Evolutionary conservation across 2,888 invertebrate genomes (phyloP), one percentile per base, ranked within the genome.

Genomic region (Aphidius colemani): DNA sequence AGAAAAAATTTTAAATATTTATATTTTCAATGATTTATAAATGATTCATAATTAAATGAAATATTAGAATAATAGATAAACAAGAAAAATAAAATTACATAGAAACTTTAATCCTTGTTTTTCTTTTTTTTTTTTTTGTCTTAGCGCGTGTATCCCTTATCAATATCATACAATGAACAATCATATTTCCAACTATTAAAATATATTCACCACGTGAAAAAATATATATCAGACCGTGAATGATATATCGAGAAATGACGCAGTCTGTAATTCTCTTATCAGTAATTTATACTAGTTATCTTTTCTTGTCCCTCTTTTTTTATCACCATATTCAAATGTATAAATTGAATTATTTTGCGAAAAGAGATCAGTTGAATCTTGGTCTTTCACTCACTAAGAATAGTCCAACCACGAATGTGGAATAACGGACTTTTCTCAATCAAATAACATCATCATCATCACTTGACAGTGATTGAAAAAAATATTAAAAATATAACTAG

Each of bases 341-440:
- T 57, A 57, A 57, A 57, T 46, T 7, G 46, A 57, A 57, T 18
- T 30, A 10, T 30, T 11, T 30, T n/a, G 39, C 40, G 7, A 43
- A 6, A 48, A 61, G 60, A 67, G 59, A 60, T 67, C 75, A 77
- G 76, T 77, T 53, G 67, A 61, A 55, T 58, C 61, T 53, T 59
- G 56, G 59, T 60, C 61, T 59, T 66, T 30, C 30, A 30, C 30
- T 30, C 69, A 48, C 8, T 62, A 61, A 7, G 43, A 59, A 39
- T 13, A 66, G 53, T 67, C 56, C 67, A 53, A 60, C 53, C 60
- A 66, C 69, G 70, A 72, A 71, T 67, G 69, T 66, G 53, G 64
- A 67, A 43, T 48, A 59, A 60, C 58, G 68, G 65, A 44, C 65
- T 69, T 11, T 66, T 66, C 13, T 68, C 59, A 68, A 51, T 57